These are phyloP conservation scores for Scolopax bukidnonensis DNA, from an alignment of 2,797 vertebrate species.

Conservation along the genomic window DNA sequence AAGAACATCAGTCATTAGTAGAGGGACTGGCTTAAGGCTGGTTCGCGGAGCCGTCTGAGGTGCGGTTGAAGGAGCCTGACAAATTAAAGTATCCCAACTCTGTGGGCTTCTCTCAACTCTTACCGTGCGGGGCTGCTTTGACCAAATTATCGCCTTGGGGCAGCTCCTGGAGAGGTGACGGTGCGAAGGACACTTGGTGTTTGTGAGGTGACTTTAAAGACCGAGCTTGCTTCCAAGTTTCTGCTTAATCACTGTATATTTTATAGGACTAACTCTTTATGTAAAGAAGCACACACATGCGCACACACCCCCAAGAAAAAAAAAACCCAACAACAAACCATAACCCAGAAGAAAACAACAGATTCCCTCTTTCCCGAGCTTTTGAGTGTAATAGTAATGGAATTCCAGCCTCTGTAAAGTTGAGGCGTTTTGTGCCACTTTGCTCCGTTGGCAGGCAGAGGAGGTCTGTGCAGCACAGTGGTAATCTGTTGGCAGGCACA, in stretches of 20 bases:
- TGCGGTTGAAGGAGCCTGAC: background rate
- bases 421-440: background rate
- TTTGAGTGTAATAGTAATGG: background rate
- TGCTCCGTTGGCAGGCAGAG: background rate
- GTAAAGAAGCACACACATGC: background rate
- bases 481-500: background rate
- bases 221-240: background rate
- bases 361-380: background rate
- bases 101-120: background rate
- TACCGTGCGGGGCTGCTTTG: too few relatives aligned
- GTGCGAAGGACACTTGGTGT: background rate
- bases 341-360: background rate
- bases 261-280: background rate
- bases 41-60: background rate
- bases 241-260: fast-evolving
- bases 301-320: background rate
- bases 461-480: background rate
- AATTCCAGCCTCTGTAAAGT: background rate
- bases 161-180: too few relatives aligned
- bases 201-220: background rate
- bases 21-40: background rate
- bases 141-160: background rate
- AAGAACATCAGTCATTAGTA: fast-evolving
- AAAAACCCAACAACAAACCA: background rate
- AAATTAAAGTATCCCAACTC: background rate